These are phyloP conservation scores for Pelobates fuscus DNA, from an alignment of 2,113 vertebrate species.

Conservation along the genomic window DNA sequence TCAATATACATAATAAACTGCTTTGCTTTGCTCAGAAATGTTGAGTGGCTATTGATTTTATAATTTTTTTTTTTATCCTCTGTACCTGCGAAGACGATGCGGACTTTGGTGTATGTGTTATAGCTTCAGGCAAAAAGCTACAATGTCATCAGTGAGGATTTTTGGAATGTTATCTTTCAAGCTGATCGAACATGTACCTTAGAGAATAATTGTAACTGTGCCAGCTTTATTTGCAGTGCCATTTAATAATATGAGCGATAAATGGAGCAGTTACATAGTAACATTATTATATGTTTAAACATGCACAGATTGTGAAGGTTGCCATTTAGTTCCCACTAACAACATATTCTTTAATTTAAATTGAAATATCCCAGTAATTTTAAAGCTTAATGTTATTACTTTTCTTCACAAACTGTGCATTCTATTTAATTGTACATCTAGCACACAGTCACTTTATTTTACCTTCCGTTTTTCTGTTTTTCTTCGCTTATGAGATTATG, in stretches of 20 bases:
- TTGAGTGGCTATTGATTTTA: conserved; percentile 25
- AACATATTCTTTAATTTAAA: background rate
- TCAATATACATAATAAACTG: conserved; percentile 46
- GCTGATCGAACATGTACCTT: background rate
- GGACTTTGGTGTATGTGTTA: background rate
- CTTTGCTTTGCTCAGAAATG: conserved; percentile 34
- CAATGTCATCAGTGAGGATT: background rate
- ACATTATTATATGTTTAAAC: background rate
- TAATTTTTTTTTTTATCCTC: conserved; percentile 13
- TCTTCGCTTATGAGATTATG: background rate
- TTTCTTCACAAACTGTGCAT: background rate
- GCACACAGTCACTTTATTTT: background rate
- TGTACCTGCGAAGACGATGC: background rate
- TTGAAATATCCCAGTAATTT: background rate
- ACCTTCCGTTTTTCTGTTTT: background rate
- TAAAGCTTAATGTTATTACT: background rate
- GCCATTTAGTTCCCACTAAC: background rate
- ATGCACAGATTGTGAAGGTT: background rate
- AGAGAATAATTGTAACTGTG: background rate
- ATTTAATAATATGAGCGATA: background rate
- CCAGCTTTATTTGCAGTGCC: background rate
- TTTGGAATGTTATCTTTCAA: background rate
- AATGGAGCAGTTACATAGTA: background rate
- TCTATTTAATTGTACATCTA: background rate
- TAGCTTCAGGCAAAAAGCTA: conserved; percentile 6